phyloP scores from a whole-genome alignment of 2,888 invertebrate genomes.

The Gandaritis pyraliata region DNA sequence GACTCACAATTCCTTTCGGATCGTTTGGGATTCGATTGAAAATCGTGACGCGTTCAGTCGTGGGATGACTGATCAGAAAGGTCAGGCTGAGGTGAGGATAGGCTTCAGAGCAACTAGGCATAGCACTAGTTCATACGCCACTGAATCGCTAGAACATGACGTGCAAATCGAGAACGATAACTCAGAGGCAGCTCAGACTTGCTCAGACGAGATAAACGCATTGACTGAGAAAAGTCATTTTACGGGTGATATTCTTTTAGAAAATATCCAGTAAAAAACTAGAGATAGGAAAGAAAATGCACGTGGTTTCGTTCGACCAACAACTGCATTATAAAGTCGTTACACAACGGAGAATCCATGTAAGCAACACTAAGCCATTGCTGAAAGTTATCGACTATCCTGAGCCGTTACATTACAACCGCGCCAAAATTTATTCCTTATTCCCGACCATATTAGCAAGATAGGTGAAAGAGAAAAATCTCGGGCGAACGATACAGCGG shows the following conservation, averaged over 20 bases:
- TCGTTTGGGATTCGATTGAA: constrained; percentile 44
- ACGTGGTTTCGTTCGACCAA: no score
- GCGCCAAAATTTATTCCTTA: constrained; percentile 30
- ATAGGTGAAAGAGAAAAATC: constrained; percentile 37
- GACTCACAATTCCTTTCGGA: constrained; percentile 43
- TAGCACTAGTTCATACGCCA: no score
- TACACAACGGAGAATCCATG: constrained; percentile 19
- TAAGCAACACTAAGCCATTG: constrained; percentile 30
- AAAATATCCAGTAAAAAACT: no score
- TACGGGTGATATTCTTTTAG: no score
- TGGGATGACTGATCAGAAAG: constrained; percentile 29
- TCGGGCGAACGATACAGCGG: constrained; percentile 38
- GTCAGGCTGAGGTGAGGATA: constrained; percentile 10
- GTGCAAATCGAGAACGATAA: no score
- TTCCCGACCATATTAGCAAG: constrained; percentile 33
- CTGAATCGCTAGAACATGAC: no score
- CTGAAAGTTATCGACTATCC: constrained; percentile 27
- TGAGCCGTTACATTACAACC: constrained; percentile 25
- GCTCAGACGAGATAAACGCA: no score
- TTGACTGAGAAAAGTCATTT: no score
- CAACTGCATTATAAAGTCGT: no score
- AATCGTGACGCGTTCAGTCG: constrained; percentile 40
- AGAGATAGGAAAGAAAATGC: no score
- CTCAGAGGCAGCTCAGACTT: no score
- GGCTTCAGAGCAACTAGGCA: background rate